Evolutionary conservation across 2,797 vertebrate genomes (phyloP).

Genomic region (Heteromormyrus szaboi): DNA sequence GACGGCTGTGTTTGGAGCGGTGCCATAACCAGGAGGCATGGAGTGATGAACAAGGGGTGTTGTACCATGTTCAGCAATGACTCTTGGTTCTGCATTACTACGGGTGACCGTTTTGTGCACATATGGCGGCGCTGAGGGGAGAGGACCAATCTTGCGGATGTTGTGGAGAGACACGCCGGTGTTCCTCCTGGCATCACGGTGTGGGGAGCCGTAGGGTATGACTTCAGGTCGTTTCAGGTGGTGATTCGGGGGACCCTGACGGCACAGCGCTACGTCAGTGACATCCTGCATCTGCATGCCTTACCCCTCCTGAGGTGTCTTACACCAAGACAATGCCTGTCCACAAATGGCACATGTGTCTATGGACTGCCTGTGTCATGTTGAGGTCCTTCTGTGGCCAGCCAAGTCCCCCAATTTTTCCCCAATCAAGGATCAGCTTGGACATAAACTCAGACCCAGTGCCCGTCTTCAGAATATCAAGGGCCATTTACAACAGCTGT

Average conservation of each 20-base stretch:
- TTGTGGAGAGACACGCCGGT: no score
- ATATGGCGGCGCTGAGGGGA: not conserved
- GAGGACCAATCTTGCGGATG: not conserved
- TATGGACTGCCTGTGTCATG: not conserved
- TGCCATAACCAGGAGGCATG: not conserved
- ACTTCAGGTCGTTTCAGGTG: not conserved
- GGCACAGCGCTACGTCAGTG: not conserved
- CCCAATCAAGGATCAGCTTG: not conserved
- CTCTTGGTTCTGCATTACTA: not conserved
- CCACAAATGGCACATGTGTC: not conserved
- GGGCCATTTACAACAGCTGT: not conserved
- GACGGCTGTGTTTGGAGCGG: not conserved
- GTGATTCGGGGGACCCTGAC: not conserved
- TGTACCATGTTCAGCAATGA: not conserved
- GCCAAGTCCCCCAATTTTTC: not conserved
- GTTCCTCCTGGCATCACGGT: not conserved
- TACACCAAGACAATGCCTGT: not conserved
- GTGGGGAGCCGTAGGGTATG: no score
- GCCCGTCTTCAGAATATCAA: not conserved
- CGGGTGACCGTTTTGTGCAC: not conserved
- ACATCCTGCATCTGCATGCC: not conserved
- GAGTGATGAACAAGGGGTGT: not conserved
- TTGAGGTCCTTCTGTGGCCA: not conserved
- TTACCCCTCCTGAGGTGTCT: not conserved
- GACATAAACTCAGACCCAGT: not conserved